Evolutionary conservation across 2,797 vertebrate genomes (phyloP).

Genomic region (Bradypus variegatus): DNA sequence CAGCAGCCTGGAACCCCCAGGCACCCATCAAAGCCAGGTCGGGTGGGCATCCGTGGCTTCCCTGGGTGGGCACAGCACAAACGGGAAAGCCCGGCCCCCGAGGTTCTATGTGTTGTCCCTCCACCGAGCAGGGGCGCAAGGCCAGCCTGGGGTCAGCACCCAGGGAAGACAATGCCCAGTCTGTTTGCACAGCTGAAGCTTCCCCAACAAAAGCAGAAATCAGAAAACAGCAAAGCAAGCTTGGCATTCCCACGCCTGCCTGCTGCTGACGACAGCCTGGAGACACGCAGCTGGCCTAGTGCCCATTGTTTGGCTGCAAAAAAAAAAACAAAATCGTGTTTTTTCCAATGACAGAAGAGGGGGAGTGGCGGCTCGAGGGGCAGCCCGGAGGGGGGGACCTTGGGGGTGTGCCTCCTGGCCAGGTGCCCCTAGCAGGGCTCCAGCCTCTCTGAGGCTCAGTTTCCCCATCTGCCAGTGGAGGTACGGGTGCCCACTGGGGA

Average conservation of each 20-base stretch:
- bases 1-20: too few relatives aligned
- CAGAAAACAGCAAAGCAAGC: not conserved
- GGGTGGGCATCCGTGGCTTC: too few relatives aligned
- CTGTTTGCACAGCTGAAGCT: slow-evolving; percentile 31
- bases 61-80: too few relatives aligned
- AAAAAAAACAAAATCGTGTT: not conserved
- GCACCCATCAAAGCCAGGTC: too few relatives aligned
- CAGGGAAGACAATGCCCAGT: not conserved
- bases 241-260: not conserved
- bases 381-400: not conserved
- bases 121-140: not conserved
- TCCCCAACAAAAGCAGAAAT: not conserved
- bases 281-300: not conserved
- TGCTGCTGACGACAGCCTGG: too few relatives aligned
- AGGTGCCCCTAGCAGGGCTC: not conserved
- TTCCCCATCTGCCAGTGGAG: not conserved
- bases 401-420: not conserved
- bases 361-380: not conserved
- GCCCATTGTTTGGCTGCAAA: not conserved
- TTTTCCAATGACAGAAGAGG: not conserved
- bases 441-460: not conserved
- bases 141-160: not conserved
- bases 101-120: not conserved
- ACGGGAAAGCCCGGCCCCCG: not conserved
- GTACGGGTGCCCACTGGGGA: not conserved